Percentiles rank a stretch among this genome's conserved stretches.
Conservation (phyloP, 2,888 invertebrate species). For the Eupsilia transversa region DNA sequence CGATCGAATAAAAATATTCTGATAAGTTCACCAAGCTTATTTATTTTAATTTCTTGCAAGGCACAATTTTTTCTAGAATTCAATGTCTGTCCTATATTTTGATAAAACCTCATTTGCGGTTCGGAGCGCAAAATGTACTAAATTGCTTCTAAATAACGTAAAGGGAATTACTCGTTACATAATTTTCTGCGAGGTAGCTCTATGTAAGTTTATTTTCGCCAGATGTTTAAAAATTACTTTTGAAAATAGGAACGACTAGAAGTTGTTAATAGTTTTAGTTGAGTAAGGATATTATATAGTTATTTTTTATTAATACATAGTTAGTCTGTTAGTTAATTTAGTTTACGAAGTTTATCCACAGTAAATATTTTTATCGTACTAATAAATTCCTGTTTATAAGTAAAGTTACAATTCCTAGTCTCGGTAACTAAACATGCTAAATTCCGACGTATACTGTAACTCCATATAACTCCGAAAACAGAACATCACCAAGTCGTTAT, state of each 20-base stretch:
- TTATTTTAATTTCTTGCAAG: not conserved
- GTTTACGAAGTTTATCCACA: not conserved
- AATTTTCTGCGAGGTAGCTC: not conserved
- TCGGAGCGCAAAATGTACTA: not conserved
- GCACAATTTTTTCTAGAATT: not conserved
- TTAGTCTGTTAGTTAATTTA: not conserved
- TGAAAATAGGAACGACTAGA: not conserved
- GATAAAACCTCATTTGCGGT: not conserved
- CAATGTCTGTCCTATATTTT: slow-evolving; percentile 5
- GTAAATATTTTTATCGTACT: not conserved
- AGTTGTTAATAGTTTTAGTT: not conserved
- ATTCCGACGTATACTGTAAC: not conserved
- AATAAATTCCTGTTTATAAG: not conserved
- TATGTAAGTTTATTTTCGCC: not conserved
- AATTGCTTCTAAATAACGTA: slow-evolving; percentile 24
- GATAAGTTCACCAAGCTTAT: not conserved
- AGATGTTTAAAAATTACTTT: not conserved
- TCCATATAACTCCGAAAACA: not conserved
- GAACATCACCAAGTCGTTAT: not conserved
- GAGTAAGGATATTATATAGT: not conserved
- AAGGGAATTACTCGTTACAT: not conserved
- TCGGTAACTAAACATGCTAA: too few species aligned
- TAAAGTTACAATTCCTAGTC: not conserved
- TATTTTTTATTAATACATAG: not conserved
- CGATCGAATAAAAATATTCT: not conserved